Evolutionary conservation across 2,113 vertebrate genomes (phyloP).

Genomic region (Cromileptes altivelis): DNA sequence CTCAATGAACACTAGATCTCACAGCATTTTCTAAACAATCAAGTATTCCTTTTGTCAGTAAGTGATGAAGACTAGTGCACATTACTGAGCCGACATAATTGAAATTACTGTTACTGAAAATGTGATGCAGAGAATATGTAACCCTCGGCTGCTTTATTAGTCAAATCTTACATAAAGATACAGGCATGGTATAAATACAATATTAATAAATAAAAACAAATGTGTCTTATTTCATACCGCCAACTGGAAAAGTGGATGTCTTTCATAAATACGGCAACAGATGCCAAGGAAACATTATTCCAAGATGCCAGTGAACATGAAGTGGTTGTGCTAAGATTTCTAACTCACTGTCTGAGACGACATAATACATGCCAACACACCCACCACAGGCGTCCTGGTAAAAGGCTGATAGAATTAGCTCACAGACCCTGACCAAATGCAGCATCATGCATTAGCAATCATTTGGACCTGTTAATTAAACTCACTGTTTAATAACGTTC

Average conservation of each 20-base stretch:
- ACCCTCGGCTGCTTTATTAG: background rate
- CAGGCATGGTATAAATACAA: background rate
- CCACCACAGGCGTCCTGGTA: constrained; percentile 30
- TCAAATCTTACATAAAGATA: background rate
- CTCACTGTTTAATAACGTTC: background rate
- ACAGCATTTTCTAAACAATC: background rate
- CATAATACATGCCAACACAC: constrained; percentile 21
- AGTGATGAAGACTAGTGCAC: background rate
- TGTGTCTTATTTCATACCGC: constrained; percentile 3
- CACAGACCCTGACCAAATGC: background rate
- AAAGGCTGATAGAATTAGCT: constrained; percentile 19
- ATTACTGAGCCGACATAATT: background rate
- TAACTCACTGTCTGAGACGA: constrained; percentile 9
- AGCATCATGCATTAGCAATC: background rate
- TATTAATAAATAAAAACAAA: background rate
- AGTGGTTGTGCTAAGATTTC: constrained; percentile 11
- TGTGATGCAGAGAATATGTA: background rate
- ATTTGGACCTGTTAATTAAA: background rate
- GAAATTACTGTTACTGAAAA: background rate
- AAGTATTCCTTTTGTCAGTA: background rate
- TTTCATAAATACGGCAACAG: constrained; percentile 7
- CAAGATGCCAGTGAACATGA: constrained; percentile 31
- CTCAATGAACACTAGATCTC: background rate
- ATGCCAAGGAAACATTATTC: constrained; percentile 4
- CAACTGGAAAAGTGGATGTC: constrained; percentile 18